These are phyloP conservation scores for Xenopus petersii DNA, from an alignment of 2,797 vertebrate species.

Conservation along the genomic window DNA sequence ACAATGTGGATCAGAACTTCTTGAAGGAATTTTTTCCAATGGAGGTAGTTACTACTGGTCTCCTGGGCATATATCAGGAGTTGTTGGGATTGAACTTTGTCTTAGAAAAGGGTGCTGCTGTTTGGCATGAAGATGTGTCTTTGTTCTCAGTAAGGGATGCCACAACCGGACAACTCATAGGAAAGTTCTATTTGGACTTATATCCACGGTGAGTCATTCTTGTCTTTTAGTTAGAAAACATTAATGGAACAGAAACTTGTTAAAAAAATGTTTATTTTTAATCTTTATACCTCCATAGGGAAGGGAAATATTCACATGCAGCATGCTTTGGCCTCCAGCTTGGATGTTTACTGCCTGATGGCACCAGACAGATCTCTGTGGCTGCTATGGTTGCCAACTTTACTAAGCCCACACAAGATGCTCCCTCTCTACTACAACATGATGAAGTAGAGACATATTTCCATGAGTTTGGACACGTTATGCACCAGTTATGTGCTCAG, in stretches of 20 bases:
- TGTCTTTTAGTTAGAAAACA: too few relatives aligned
- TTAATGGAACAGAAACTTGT: too few relatives aligned
- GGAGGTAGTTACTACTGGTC: constrained; percentile 89
- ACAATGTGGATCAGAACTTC: constrained; percentile 89
- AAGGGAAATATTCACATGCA: constrained; percentile 91
- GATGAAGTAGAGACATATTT: constrained; percentile 98
- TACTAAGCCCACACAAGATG: constrained; percentile 83
- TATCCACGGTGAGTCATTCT: constrained; percentile 78
- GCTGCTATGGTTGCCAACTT: constrained; percentile 98
- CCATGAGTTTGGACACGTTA: constrained; percentile 96
- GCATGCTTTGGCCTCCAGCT: constrained; percentile 96
- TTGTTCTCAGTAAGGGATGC: constrained; percentile 82
- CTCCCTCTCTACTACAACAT: constrained; percentile 89
- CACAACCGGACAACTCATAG: constrained; percentile 67
- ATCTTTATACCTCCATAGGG: constrained; percentile 57
- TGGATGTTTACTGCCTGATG: constrained; percentile 78
- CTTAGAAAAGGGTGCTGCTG: constrained; percentile 71
- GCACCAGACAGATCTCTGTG: constrained; percentile 82
- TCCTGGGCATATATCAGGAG: constrained; percentile 93
- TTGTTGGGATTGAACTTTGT: constrained; percentile 85
- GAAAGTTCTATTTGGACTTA: constrained; percentile 95
- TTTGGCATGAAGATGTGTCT: constrained; percentile 89
- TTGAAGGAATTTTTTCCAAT: constrained; percentile 96
- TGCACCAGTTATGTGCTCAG: constrained; percentile 97
- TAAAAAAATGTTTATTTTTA: neutral